phyloP scores from a whole-genome alignment of 2,888 invertebrate species.

The Pyrgus malvae region DNA sequence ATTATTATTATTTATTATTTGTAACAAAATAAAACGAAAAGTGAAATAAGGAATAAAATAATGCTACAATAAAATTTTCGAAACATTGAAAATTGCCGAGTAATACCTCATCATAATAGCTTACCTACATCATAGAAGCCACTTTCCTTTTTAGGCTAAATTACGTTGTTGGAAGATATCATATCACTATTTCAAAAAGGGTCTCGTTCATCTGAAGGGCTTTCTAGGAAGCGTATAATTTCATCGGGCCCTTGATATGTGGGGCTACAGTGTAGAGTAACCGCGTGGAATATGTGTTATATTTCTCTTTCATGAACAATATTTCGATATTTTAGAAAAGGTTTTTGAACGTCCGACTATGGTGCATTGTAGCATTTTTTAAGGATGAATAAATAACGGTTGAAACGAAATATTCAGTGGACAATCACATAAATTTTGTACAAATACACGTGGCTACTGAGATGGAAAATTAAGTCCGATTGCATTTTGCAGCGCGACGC shows the following conservation, averaged over 20 bases:
- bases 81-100: too few relatives aligned
- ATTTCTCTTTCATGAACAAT: too few relatives aligned
- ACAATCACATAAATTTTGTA: conserved; percentile 25
- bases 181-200: conserved; percentile 13
- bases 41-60: too few relatives aligned
- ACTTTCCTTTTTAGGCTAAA: background rate
- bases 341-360: background rate
- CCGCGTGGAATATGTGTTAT: too few relatives aligned
- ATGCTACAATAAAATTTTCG: too few relatives aligned
- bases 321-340: background rate
- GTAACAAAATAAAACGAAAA: too few relatives aligned
- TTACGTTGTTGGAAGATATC: background rate
- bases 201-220: conserved; percentile 3
- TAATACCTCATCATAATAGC: too few relatives aligned
- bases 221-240: conserved; percentile 8
- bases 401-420: conserved; percentile 22
- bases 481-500: conserved; percentile 25
- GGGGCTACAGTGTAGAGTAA: too few relatives aligned
- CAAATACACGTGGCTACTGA: conserved; percentile 24
- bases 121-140: too few relatives aligned
- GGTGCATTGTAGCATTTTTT: conserved; percentile 5
- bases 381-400: conserved; percentile 25
- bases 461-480: conserved; percentile 26
- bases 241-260: background rate
- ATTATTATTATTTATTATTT: too few relatives aligned